phyloP scores from a whole-genome alignment of 2,113 vertebrate genomes.

The Corydoras maculifer region DNA sequence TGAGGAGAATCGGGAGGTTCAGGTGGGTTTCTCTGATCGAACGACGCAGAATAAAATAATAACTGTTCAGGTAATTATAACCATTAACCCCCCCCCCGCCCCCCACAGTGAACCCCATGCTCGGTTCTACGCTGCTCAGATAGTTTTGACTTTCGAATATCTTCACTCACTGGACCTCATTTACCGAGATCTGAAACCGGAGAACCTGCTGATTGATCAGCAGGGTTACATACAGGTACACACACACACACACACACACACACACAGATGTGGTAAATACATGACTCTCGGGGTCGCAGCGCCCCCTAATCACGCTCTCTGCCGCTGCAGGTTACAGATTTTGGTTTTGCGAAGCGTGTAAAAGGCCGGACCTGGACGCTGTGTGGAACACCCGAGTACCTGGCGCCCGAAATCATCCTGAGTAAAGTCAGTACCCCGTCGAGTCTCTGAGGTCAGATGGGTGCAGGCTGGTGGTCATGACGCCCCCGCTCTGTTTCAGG shows the following conservation, averaged over 20 bases:
- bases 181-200: slow-evolving; percentile 89
- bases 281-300: too few species aligned
- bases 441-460: too few species aligned
- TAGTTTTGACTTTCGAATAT: slow-evolving; percentile 91
- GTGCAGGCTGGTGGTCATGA: neutral
- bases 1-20: slow-evolving; percentile 87
- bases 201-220: slow-evolving; percentile 91
- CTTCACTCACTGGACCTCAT: slow-evolving; percentile 92
- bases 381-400: slow-evolving; percentile 86
- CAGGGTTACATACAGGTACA: slow-evolving; percentile 86
- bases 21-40: slow-evolving; percentile 57
- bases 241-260: neutral
- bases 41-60: too few species aligned
- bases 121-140: slow-evolving; percentile 90
- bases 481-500: slow-evolving; percentile 56
- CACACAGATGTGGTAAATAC: neutral
- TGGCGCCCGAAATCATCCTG: slow-evolving; percentile 59
- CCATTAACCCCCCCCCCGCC: neutral
- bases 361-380: slow-evolving; percentile 92
- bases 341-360: slow-evolving; percentile 89
- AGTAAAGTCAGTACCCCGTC: slow-evolving; percentile 83
- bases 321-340: slow-evolving; percentile 80
- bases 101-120: slow-evolving; percentile 80
- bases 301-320: too few species aligned
- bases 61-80: neutral